phyloP scores from a whole-genome alignment of 2,888 invertebrate species.

The Melinaea marsaeus region DNA sequence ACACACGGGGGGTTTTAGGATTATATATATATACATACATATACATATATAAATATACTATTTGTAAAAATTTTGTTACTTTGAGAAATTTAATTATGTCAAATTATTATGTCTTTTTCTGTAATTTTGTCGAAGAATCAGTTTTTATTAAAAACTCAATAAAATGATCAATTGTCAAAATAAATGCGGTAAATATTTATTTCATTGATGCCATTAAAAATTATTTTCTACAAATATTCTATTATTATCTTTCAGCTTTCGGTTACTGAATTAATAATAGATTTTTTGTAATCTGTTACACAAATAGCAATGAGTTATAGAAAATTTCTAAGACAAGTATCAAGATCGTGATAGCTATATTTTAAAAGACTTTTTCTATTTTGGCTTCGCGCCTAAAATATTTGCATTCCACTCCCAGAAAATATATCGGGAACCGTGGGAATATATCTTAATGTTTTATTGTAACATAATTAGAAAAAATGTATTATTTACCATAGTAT shows the following conservation, averaged over 20 bases:
- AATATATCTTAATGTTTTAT: constrained; percentile 26
- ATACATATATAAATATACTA: neutral
- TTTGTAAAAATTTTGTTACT: neutral
- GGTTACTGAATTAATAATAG: neutral
- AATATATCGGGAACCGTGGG: constrained; percentile 31
- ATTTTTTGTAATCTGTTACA: constrained; percentile 8
- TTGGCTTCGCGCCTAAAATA: constrained; percentile 33
- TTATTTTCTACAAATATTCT: neutral
- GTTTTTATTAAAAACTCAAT: no score
- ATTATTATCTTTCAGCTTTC: constrained; percentile 2
- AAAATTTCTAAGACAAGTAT: constrained; percentile 26
- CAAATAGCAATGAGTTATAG: constrained; percentile 25
- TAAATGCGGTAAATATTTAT: no score
- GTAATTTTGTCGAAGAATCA: no score
- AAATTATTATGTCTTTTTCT: no score
- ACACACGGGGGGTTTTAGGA: constrained; percentile 37
- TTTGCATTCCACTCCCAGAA: constrained; percentile 32
- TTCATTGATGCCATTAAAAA: no score
- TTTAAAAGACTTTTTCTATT: constrained; percentile 27
- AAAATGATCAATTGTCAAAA: no score
- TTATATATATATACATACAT: neutral
- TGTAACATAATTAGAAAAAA: constrained; percentile 8
- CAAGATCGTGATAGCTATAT: constrained; percentile 26
- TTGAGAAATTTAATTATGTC: no score
- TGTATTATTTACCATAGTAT: no score